These are phyloP conservation scores for Acanthosoma haemorrhoidale DNA, from an alignment of 2,888 invertebrate species.

Conservation along the genomic window DNA sequence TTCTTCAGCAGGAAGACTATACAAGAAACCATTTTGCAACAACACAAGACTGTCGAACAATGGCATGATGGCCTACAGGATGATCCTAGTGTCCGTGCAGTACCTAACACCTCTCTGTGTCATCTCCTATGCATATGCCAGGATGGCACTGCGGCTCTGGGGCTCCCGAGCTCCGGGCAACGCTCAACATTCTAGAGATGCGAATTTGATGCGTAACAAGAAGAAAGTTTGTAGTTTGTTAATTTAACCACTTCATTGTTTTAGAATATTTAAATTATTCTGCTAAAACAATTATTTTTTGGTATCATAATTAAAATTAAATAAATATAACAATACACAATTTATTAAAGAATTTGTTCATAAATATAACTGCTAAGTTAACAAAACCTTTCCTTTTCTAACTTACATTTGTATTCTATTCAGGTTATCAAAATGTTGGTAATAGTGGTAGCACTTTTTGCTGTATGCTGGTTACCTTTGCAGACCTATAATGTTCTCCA, in stretches of 20 bases:
- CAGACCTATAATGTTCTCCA: conserved; percentile 68
- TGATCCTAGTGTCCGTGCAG: conserved; percentile 56
- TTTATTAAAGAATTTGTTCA: too few species aligned
- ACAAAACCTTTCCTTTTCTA: too few species aligned
- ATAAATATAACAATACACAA: too few species aligned
- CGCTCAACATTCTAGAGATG: conserved; percentile 69
- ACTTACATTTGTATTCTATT: conserved; percentile 29
- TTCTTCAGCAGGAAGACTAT: conserved; percentile 47
- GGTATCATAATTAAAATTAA: too few species aligned
- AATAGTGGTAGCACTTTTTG: conserved; percentile 73
- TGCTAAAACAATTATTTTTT: too few species aligned
- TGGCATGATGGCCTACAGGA: conserved; percentile 55
- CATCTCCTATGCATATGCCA: conserved; percentile 73
- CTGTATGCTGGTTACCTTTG: conserved; percentile 76
- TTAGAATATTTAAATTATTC: not conserved
- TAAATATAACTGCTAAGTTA: too few species aligned
- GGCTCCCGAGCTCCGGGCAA: conserved; percentile 73
- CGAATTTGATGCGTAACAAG: conserved; percentile 73
- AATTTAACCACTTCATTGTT: not conserved
- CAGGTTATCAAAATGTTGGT: conserved; percentile 88
- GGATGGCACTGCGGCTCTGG: conserved; percentile 76
- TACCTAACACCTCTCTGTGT: conserved; percentile 76
- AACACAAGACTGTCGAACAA: conserved; percentile 54
- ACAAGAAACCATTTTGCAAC: conserved; percentile 56
- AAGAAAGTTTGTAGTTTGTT: conserved; percentile 58